phyloP scores from a whole-genome alignment of 1,140 invertebrate species.

The Panonychus citri region DNA sequence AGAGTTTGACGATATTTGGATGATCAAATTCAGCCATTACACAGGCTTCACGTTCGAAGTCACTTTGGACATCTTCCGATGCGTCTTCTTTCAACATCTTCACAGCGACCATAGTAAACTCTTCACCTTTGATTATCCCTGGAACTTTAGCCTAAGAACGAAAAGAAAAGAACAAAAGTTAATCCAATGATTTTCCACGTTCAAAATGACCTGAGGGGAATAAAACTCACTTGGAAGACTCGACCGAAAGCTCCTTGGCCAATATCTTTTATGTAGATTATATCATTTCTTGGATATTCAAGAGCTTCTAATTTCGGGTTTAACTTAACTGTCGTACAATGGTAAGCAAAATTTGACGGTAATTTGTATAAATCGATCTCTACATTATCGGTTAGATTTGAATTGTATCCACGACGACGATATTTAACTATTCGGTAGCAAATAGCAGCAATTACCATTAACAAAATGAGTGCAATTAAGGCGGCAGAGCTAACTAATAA shows the following conservation, averaged over 20 bases:
- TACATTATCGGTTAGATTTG: constrained; percentile 31
- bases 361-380: constrained; percentile 71
- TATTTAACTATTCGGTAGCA: constrained; percentile 45
- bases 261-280: constrained; percentile 74
- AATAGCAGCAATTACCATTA: constrained; percentile 34
- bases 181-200: too few species aligned
- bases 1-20: constrained; percentile 69
- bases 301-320: constrained; percentile 80
- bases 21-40: constrained; percentile 76
- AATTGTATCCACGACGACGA: constrained; percentile 34
- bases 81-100: constrained; percentile 96
- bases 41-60: constrained; percentile 84
- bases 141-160: not conserved
- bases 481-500: constrained; percentile 34
- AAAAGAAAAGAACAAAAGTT: not conserved
- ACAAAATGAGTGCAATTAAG: constrained; percentile 18
- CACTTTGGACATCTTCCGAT: constrained; percentile 64
- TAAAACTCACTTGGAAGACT: constrained; percentile 42
- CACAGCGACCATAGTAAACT: constrained; percentile 69
- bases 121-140: not conserved
- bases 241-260: constrained; percentile 86
- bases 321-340: constrained; percentile 48
- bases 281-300: constrained; percentile 84
- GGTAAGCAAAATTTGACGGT: constrained; percentile 63
- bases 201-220: not conserved